phyloP scores from a whole-genome alignment of 2,888 invertebrate genomes.

The Aricia artaxerxes region DNA sequence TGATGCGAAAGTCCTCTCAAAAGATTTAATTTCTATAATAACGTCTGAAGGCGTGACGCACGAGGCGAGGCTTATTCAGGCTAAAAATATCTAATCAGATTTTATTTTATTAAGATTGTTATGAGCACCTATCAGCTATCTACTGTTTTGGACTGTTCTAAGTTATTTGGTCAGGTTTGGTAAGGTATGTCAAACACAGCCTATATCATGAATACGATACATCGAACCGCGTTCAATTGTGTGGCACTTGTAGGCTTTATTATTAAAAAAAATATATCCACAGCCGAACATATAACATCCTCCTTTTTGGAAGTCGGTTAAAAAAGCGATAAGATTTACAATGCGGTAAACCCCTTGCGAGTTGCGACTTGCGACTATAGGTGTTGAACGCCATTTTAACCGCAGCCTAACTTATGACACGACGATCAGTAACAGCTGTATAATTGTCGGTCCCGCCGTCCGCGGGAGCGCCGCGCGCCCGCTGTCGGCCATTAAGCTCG shows the following conservation, averaged over 20 bases:
- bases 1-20: neutral
- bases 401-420: neutral
- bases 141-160: no score
- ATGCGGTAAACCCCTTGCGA: neutral
- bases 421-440: neutral
- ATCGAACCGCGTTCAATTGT: no score
- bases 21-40: neutral
- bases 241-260: no score
- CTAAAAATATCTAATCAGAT: neutral
- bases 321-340: no score
- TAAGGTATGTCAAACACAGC: no score
- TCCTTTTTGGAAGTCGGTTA: no score
- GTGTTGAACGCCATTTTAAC: neutral
- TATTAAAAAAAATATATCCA: no score
- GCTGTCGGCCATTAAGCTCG: neutral
- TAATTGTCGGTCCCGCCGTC: neutral
- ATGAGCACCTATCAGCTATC: no score
- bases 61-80: neutral
- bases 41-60: neutral
- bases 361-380: neutral
- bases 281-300: no score
- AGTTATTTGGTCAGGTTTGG: no score
- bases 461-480: neutral
- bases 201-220: no score
- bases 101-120: neutral